Conservation (phyloP, 2,888 invertebrate genomes). For the Lithophane ornitopus region DNA sequence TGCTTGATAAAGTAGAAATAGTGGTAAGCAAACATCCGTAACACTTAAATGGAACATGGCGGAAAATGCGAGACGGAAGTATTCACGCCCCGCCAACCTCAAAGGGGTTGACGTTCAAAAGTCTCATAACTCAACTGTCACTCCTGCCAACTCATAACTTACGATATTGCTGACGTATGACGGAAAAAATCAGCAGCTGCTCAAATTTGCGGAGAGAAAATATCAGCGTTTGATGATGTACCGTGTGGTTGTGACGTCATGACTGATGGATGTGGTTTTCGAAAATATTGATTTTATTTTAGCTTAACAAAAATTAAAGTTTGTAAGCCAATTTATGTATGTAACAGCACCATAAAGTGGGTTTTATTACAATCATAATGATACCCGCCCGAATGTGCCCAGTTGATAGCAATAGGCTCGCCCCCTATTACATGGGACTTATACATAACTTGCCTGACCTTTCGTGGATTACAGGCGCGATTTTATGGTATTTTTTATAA, state of each 20-base stretch:
- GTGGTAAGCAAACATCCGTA: constrained; percentile 20
- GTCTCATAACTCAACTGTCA: constrained; percentile 60
- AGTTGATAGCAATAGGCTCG: neutral
- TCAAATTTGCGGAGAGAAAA: constrained; percentile 18
- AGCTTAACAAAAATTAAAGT: neutral
- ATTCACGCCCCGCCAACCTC: constrained; percentile 33
- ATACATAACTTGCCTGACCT: neutral
- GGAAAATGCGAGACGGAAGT: constrained; percentile 24
- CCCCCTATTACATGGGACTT: neutral
- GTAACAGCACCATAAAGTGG: neutral
- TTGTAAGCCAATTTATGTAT: neutral
- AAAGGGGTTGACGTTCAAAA: constrained; percentile 48
- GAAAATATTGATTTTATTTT: neutral
- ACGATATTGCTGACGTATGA: constrained; percentile 49
- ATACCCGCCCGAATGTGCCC: neutral
- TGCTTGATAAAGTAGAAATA: constrained; percentile 1
- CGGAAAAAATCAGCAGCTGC: constrained; percentile 40
- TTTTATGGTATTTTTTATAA: neutral
- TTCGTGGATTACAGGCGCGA: neutral
- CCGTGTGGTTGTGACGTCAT: neutral
- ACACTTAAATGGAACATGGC: neutral
- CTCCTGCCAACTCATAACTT: constrained; percentile 41
- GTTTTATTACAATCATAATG: neutral
- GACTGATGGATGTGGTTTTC: constrained; percentile 1
- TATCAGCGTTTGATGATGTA: constrained; percentile 11